A percentile compares a stretch with the other conserved stretches of the same genome.
These are phyloP conservation scores for Crambe crambe DNA, from an alignment of 37 sponge, comb jelly and placozoan species.

Conservation along the genomic window DNA sequence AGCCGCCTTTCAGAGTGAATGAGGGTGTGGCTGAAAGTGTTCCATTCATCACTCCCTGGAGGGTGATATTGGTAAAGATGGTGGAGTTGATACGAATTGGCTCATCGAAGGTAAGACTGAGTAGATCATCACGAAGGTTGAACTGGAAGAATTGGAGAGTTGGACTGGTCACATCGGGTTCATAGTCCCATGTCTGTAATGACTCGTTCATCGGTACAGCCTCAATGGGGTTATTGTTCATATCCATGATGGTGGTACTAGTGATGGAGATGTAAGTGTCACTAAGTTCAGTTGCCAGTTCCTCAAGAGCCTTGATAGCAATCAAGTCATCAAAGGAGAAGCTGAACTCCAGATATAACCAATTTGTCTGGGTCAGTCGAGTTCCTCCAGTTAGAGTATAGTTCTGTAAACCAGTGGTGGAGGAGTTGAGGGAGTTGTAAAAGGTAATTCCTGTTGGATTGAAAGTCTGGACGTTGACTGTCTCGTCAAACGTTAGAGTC, in stretches of 20 bases:
- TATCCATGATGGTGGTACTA: slow-evolving; percentile 54
- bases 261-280: slow-evolving; percentile 84
- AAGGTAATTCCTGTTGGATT: slow-evolving; percentile 82
- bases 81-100: slow-evolving; percentile 74
- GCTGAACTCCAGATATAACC: slow-evolving; percentile 74
- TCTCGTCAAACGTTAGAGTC: slow-evolving; percentile 84
- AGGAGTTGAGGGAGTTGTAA: slow-evolving; percentile 27
- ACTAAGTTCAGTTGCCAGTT: slow-evolving; percentile 50
- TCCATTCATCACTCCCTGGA: slow-evolving; percentile 40
- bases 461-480: slow-evolving; percentile 66
- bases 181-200: slow-evolving; percentile 53
- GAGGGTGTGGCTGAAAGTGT: slow-evolving; percentile 15
- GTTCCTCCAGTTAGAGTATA: slow-evolving; percentile 71
- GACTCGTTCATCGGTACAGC: slow-evolving; percentile 31
- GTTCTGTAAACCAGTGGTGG: slow-evolving; percentile 7
- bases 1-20: slow-evolving; percentile 83
- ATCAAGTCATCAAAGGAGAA: slow-evolving; percentile 61
- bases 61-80: slow-evolving; percentile 51
- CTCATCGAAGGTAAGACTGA: slow-evolving; percentile 85
- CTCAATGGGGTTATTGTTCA: slow-evolving; percentile 54
- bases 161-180: slow-evolving; percentile 66
- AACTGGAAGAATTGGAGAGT: slow-evolving; percentile 49
- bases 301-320: slow-evolving; percentile 69
- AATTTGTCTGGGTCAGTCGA: slow-evolving; percentile 43
- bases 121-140: slow-evolving; percentile 63